Base-by-base conservation (phyloP, 1,140 invertebrate genomes). In the Heliothis virescens region DNA sequence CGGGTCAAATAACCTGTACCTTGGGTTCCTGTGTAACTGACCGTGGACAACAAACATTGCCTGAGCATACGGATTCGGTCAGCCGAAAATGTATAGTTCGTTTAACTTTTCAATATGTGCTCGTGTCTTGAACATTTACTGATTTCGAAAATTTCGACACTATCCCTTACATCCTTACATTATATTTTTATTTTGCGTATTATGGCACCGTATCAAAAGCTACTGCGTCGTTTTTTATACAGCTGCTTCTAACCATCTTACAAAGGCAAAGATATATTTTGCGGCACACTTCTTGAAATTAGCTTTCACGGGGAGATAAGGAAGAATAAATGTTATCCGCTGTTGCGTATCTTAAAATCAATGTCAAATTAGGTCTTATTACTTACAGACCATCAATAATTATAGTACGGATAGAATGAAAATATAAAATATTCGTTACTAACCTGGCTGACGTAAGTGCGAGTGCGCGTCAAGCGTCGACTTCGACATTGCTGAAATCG, bases 371-470 rank as follows among this genome's bases (percentile, higher is more conserved):
- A n/a, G n/a, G n/a, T n/a, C n/a, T n/a, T n/a, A n/a, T n/a, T n/a
- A n/a, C n/a, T n/a, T n/a, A n/a, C n/a, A n/a, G n/a, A n/a, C n/a
- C n/a, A n/a, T n/a, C n/a, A n/a, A n/a, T n/a, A n/a, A n/a, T n/a
- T n/a, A n/a, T n/a, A n/a, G n/a, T n/a, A n/a, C n/a, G n/a, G n/a
- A n/a, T n/a, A n/a, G n/a, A n/a, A n/a, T n/a, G n/a, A n/a, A n/a
- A n/a, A n/a, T n/a, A n/a, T n/a, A n/a, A n/a, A n/a, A n/a, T n/a
- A n/a, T n/a, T n/a, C n/a, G n/a, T n/a, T 29, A 95, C 96, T 96
- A 95, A 98, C 97, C 97, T 95, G 97, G 97, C 95, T 98, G 97
- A 92, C 97, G 96, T 84, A 98, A 96, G 95, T 98, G 97, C 86
- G 97, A 96, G 93, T 98, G 97, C 74, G 97, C 96, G 93, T 98